Percentiles rank a stretch among this genome's conserved stretches.
These are phyloP conservation scores for Oceanites oceanicus DNA, from an alignment of 2,113 vertebrate species.

Conservation along the genomic window DNA sequence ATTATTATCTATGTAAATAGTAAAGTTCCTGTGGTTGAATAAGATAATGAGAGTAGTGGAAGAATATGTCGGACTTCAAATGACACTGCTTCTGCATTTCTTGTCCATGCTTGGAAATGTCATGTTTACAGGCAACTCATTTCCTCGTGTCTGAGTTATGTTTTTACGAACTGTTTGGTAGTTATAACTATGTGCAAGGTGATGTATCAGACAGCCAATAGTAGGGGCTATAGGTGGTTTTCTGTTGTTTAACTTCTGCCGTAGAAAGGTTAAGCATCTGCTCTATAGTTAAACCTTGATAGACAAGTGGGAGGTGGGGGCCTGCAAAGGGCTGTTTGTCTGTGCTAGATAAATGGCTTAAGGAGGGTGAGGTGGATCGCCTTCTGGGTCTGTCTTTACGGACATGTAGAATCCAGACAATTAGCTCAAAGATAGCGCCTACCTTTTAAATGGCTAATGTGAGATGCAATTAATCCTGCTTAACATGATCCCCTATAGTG, in stretches of 20 bases:
- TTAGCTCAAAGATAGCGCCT: not conserved
- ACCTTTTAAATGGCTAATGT: not conserved
- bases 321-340: not conserved
- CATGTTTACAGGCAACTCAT: accelerated
- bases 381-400: not conserved
- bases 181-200: not conserved
- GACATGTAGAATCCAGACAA: accelerated
- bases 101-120: not conserved
- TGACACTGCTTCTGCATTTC: not conserved
- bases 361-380: not conserved
- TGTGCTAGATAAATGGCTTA: not conserved
- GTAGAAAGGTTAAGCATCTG: not conserved
- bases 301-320: not conserved
- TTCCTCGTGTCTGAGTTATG: not conserved
- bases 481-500: accelerated
- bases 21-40: not conserved
- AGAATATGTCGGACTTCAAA: not conserved
- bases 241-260: not conserved
- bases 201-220: not conserved
- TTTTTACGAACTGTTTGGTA: not conserved
- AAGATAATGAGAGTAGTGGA: not conserved
- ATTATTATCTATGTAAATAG: not conserved
- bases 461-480: not conserved
- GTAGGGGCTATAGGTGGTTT: not conserved
- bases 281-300: not conserved